Evolutionary conservation across 2,113 vertebrate genomes (phyloP), one percentile per base, ranked within the genome.

Genomic region (Pelmatolapia mariae): DNA sequence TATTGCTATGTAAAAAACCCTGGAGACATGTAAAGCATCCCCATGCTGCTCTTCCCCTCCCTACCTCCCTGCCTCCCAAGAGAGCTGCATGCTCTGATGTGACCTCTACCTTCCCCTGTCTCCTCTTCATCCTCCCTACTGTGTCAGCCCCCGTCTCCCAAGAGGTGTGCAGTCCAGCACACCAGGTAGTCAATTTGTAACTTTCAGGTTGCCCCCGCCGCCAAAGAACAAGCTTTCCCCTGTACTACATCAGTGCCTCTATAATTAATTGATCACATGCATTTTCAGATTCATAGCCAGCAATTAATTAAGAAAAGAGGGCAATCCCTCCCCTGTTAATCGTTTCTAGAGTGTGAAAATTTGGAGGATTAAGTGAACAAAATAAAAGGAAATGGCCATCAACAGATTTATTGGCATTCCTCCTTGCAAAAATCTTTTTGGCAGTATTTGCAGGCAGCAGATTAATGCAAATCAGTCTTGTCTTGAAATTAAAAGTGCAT

Each of bases 121-220:
- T 78, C 24, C 71, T 78, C 71, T 31, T 8, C 71, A 50, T 78
- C 16, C 71, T 50, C 26, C 16, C 10, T 50, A 54, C 38, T 73
- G 47, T 63, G 50, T 45, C 19, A 18, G 13, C 45, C 31, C 59
- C 18, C 18, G 56, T 93, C 92, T 89, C 80, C 81, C 57, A 87
- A 83, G 87, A 22, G 12, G 81, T 73, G 68, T 76, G 63, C 7
- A 82, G 81, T 38, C 10, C 84, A 83, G 83, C 79, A 86, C 63
- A 89, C 36, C 86, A 89, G 88, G 86, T 92, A 90, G 80, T 79
- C 79, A 50, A 88, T 90, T 86, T 89, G 54, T 90, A 93, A 93
- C 91, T 92, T 91, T 93, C 36, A 40, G 31, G 6, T 83, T 88
- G 66, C 88, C 50, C 18, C 90, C 83, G 6, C 81, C n/a, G 10